phyloP scores from a whole-genome alignment of 2,113 vertebrate genomes.

The Myrmecophaga tridactyla region DNA sequence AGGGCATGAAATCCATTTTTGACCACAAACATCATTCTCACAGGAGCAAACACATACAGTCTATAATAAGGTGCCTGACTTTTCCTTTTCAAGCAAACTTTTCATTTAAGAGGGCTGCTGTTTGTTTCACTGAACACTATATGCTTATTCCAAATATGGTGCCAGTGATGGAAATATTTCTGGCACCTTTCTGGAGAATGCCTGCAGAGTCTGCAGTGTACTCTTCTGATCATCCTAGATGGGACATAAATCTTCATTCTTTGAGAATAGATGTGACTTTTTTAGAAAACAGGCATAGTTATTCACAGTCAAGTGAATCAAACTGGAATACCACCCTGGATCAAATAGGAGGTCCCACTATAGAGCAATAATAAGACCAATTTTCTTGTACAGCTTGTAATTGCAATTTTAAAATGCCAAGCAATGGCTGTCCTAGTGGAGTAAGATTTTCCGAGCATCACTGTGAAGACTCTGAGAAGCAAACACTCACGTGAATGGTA shows the following conservation, averaged over 20 bases:
- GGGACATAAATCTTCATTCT: neutral
- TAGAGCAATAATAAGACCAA: neutral
- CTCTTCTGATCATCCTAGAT: neutral
- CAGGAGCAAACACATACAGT: constrained; percentile 69
- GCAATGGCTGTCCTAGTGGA: constrained; percentile 11
- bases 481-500: neutral
- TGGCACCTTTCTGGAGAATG: neutral
- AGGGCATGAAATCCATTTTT: constrained; percentile 84
- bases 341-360: neutral
- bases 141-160: constrained; percentile 16
- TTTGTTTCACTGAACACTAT: neutral
- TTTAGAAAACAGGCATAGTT: constrained; percentile 30
- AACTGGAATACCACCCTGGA: neutral
- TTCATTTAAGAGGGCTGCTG: constrained; percentile 19
- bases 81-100: constrained; percentile 38
- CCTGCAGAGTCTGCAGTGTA: neutral
- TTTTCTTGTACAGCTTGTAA: neutral
- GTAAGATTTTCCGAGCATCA: neutral
- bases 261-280: neutral
- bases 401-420: neutral
- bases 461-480: neutral
- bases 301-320: constrained; percentile 46
- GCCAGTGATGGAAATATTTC: constrained; percentile 15
- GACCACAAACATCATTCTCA: constrained; percentile 63
- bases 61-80: constrained; percentile 57